Base-by-base conservation (phyloP, 2,797 vertebrate genomes). In the Varecia variegata region DNA sequence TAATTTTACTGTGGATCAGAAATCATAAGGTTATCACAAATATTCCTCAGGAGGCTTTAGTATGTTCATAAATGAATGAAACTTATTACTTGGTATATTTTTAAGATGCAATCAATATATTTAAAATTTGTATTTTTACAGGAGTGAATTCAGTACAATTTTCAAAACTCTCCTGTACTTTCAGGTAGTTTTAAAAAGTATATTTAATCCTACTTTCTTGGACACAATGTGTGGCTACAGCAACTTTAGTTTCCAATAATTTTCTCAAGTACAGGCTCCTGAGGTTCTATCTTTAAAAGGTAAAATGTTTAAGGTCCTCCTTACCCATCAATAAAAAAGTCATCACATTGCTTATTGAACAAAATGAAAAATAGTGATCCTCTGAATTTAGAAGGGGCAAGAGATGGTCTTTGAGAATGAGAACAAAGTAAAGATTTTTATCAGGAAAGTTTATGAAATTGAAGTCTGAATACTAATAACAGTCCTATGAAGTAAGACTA, bases 11-110 rank as follows among this genome's bases (percentile, higher is more conserved):
- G n/a, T 43, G 73, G 45, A 88, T 56, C 20, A 81, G 43, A 92
- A 91, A 93, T 83, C 35, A 80, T 62, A 95, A 79, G 25, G 38
- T 76, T 85, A 87, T 93, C 67, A 94, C 13, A 87, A 82, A 92
- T 47, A 68, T 3, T 77, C 2, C 7, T 43, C 60, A 68, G 68
- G 18, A 81, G 35, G 32, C 18, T 62, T 91, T 18, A 81, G 40
- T 45, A 74, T 81, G 74, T 4, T 87, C 12, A 60, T 21, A 91
- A 65, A n/a, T 88, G 56, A 90, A 92, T 88, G 11, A 85, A 90
- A 67, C n/a, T 89, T 89, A 73, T 62, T 76, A 93, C 30, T 45
- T 76, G n/a, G 35, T 82, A 79, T 3, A 25, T 68, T 88, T 95
- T 90, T 56, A 96, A 88, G 35, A 71, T 68, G 5, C 23, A 81